These are phyloP conservation scores for Megastigmus dorsalis DNA, from an alignment of 2,888 invertebrate genomes.

Conservation along the genomic window DNA sequence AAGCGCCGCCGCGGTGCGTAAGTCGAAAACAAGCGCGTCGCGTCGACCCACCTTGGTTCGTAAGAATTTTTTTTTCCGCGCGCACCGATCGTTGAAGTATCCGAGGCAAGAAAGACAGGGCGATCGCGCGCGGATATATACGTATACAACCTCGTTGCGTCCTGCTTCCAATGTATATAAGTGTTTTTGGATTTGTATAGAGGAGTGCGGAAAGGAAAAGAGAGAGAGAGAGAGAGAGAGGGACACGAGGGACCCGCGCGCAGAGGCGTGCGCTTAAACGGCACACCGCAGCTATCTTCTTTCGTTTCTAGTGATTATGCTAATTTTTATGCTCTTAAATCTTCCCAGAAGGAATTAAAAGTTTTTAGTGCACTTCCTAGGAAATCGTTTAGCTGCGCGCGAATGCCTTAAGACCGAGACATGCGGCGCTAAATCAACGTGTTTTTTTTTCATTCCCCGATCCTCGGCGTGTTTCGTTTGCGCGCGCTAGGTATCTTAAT, in stretches of 20 bases:
- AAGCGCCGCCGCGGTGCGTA: not conserved
- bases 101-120: too few relatives aligned
- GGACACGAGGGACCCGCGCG: too few relatives aligned
- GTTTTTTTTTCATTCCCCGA: constrained; percentile 5
- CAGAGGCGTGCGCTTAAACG: constrained; percentile 17
- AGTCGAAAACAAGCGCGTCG: not conserved
- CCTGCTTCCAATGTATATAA: not conserved
- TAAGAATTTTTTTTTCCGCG: too few relatives aligned
- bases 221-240: too few relatives aligned
- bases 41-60: too few relatives aligned
- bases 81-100: too few relatives aligned
- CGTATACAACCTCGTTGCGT: too few relatives aligned
- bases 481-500: too few relatives aligned
- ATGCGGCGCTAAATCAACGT: constrained; percentile 38
- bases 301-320: constrained; percentile 49
- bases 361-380: constrained; percentile 54
- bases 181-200: constrained; percentile 4
- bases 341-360: constrained; percentile 52
- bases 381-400: constrained; percentile 46
- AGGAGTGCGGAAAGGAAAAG: too few relatives aligned
- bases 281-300: constrained; percentile 21
- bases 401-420: constrained; percentile 21
- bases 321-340: constrained; percentile 54
- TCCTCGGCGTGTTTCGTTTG: too few relatives aligned
- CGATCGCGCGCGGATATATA: too few relatives aligned